phyloP scores from a whole-genome alignment of 2,113 vertebrate genomes.

The Tauraco erythrolophus region DNA sequence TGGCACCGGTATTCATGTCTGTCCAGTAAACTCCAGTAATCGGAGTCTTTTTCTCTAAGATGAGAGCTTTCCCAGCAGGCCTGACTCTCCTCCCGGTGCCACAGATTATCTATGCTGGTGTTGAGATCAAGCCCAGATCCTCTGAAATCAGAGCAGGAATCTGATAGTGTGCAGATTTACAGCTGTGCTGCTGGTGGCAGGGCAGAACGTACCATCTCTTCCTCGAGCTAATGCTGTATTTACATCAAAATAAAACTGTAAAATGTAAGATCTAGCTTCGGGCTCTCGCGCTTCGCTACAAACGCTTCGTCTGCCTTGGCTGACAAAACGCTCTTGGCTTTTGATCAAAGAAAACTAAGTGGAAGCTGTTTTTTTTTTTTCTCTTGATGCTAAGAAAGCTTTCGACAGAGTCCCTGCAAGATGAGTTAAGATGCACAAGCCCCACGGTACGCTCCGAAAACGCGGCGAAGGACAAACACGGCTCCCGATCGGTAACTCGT shows the following conservation, averaged over 20 bases:
- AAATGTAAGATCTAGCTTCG: constrained; percentile 6
- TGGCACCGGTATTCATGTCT: background rate
- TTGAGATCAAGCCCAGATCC: background rate
- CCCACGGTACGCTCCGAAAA: background rate
- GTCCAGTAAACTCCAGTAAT: background rate
- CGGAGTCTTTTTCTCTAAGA: background rate
- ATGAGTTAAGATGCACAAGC: background rate
- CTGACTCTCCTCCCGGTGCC: background rate
- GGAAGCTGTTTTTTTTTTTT: background rate
- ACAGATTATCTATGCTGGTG: rapidly evolving
- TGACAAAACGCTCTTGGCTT: constrained; percentile 56
- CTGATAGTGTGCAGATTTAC: background rate
- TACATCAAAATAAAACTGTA: constrained; percentile 12
- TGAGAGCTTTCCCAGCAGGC: background rate
- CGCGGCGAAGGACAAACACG: background rate
- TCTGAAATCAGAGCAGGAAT: background rate
- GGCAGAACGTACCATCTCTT: background rate
- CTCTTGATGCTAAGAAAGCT: constrained; percentile 33
- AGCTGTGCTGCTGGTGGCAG: background rate
- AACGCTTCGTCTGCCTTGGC: constrained; percentile 31
- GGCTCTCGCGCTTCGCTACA: background rate
- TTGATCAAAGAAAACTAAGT: constrained; percentile 44
- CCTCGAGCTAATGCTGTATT: background rate
- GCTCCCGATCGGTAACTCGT: no score
- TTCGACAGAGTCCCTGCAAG: background rate